A percentile compares a stretch with the other conserved stretches of the same genome.
Evolutionary conservation across 2,113 vertebrate genomes (phyloP).

Genomic region (Charina bottae): DNA sequence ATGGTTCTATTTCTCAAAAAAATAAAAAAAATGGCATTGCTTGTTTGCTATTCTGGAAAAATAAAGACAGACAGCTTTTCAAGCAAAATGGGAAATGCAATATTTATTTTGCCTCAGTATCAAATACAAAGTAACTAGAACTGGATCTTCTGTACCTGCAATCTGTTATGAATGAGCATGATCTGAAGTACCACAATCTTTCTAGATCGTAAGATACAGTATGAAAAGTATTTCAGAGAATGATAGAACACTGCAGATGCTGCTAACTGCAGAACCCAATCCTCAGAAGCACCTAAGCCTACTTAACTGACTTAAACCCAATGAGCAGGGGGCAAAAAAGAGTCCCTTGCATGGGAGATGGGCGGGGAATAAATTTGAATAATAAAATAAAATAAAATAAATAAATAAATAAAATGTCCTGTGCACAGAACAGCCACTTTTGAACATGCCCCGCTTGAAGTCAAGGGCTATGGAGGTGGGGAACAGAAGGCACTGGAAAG

Average conservation of each 20-base stretch:
- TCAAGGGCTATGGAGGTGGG: background rate
- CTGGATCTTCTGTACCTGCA: background rate
- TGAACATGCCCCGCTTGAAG: background rate
- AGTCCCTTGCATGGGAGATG: no score
- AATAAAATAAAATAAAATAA: no score
- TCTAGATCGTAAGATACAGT: background rate
- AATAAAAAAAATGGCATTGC: background rate
- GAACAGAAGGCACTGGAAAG: background rate
- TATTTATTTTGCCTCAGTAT: background rate
- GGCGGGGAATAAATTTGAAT: no score
- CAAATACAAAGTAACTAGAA: background rate
- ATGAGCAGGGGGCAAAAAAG: background rate
- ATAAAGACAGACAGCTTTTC: background rate
- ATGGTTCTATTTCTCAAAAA: background rate
- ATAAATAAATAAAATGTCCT: no score
- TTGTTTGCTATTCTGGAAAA: background rate
- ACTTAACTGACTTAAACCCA: background rate
- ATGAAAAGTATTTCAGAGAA: background rate
- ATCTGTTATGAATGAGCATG: background rate
- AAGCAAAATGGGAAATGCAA: background rate
- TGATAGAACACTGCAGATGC: background rate
- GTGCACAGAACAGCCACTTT: background rate
- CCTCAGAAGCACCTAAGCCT: background rate
- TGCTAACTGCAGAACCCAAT: background rate
- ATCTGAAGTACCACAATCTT: background rate